These are phyloP conservation scores for Aleiodes alternator DNA, from an alignment of 2,888 invertebrate species.

Conservation along the genomic window DNA sequence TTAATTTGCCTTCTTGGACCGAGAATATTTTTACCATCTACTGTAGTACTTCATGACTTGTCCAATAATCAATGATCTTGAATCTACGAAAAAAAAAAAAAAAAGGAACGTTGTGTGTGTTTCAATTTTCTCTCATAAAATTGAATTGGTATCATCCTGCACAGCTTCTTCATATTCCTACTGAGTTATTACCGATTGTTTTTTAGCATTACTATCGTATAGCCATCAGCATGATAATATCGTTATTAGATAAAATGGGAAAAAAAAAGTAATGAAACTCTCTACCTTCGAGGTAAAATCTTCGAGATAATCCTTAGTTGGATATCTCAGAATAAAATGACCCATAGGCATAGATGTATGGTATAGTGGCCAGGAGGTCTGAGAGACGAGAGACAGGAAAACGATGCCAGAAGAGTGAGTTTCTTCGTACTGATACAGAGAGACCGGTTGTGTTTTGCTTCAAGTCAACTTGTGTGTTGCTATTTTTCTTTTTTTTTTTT, in stretches of 20 bases:
- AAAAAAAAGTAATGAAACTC: no score
- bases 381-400: conserved; percentile 39
- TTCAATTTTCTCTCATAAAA: neutral
- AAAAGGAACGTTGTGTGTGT: neutral
- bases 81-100: neutral
- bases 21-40: no score
- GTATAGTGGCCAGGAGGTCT: neutral
- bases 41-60: no score
- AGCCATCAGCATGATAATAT: neutral
- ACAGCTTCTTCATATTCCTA: neutral
- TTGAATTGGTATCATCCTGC: conserved; percentile 5
- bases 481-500: neutral
- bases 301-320: conserved; percentile 49
- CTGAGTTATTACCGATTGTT: neutral
- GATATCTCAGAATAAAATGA: conserved; percentile 41
- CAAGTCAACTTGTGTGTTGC: conserved; percentile 49
- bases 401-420: conserved; percentile 48
- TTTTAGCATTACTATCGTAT: neutral
- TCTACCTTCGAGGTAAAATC: conserved; percentile 33
- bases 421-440: conserved; percentile 52
- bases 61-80: neutral
- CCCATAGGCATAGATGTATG: no score
- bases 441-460: conserved; percentile 53
- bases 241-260: neutral
- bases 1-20: no score